Percentiles rank a stretch among this genome's conserved stretches.
phyloP scores from a whole-genome alignment of 2,888 invertebrate genomes.

The Mylabris sibirica region DNA sequence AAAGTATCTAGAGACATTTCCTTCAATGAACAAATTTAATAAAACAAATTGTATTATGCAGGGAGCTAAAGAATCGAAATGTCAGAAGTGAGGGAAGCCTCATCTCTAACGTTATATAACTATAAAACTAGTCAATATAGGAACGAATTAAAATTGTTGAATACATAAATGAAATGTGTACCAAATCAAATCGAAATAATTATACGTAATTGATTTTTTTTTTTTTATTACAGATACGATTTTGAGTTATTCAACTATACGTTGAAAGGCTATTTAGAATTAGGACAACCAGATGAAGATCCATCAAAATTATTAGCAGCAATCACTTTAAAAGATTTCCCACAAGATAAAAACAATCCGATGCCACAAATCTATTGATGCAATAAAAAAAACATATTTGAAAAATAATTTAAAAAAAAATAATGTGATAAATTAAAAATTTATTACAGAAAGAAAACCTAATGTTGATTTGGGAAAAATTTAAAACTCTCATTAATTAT shows the following conservation, averaged over 20 bases:
- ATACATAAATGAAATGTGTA: too few relatives aligned
- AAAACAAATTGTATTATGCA: too few relatives aligned
- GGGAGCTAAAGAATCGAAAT: too few relatives aligned
- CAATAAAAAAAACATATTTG: slow-evolving; percentile 11
- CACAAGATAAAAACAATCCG: slow-evolving; percentile 37
- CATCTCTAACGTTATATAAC: too few relatives aligned
- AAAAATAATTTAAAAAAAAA: slow-evolving; percentile 21
- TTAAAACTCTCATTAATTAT: slow-evolving; percentile 23
- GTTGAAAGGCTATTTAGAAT: slow-evolving; percentile 73
- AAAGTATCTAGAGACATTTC: too few relatives aligned
- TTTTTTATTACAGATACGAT: slow-evolving; percentile 74
- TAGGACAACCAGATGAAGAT: slow-evolving; percentile 62
- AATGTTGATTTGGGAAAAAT: slow-evolving; percentile 22
- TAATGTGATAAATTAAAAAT: slow-evolving; percentile 27
- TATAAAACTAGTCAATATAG: too few relatives aligned
- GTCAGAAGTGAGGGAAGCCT: too few relatives aligned
- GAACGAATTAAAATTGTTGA: too few relatives aligned
- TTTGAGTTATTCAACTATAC: slow-evolving; percentile 89
- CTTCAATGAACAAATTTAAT: background rate
- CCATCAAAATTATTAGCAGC: slow-evolving; percentile 56
- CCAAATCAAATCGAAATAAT: too few relatives aligned
- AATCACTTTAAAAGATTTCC: slow-evolving; percentile 53
- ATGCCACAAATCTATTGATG: slow-evolving; percentile 42
- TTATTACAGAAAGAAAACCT: slow-evolving; percentile 6
- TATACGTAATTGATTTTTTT: too few relatives aligned